Conservation (phyloP, 2,113 vertebrate genomes). For the Labeo rohita region DNA sequence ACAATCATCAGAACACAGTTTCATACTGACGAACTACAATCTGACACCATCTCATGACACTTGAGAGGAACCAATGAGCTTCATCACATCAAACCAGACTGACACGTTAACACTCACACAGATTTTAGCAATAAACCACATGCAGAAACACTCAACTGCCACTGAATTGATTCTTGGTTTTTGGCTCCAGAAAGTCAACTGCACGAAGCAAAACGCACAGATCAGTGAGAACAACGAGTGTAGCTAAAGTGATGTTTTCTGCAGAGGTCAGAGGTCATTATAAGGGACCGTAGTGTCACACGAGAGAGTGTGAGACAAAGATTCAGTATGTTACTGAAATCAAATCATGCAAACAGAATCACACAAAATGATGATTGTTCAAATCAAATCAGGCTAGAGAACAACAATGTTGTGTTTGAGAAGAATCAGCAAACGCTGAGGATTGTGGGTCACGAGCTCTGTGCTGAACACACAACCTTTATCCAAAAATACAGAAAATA, state of each 20-base stretch:
- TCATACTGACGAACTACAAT: too few relatives aligned
- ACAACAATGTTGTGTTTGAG: not conserved
- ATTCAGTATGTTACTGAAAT: not conserved
- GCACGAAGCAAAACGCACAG: not conserved
- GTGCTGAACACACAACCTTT: not conserved
- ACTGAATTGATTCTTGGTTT: too few relatives aligned
- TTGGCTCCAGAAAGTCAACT: not conserved
- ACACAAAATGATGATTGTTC: not conserved
- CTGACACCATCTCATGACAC: too few relatives aligned
- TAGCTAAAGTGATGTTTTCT: not conserved
- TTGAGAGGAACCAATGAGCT: too few relatives aligned
- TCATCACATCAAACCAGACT: too few relatives aligned
- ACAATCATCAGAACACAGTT: not conserved
- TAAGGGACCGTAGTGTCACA: not conserved
- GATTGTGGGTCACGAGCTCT: not conserved
- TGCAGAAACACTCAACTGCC: not conserved
- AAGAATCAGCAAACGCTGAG: not conserved
- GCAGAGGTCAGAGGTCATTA: not conserved
- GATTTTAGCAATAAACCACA: not conserved
- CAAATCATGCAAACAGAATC: not conserved
- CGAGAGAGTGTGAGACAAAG: not conserved
- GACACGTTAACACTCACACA: too few relatives aligned
- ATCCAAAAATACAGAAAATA: not conserved
- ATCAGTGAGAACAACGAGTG: not conserved
- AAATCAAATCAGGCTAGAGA: not conserved